These are phyloP conservation scores for Lophius americanus DNA, from an alignment of 2,797 vertebrate genomes.

Conservation along the genomic window DNA sequence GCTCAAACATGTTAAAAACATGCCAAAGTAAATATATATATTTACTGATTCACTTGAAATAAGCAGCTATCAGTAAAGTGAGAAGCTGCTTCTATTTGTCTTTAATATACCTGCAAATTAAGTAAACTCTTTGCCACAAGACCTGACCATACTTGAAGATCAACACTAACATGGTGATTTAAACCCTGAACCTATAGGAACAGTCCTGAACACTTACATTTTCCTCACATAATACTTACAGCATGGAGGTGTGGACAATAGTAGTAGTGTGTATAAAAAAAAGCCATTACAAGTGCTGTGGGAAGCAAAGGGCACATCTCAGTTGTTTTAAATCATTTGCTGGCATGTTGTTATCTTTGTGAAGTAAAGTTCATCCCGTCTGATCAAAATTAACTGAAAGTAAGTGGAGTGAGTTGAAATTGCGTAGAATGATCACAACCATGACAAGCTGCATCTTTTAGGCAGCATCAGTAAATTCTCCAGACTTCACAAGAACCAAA, in stretches of 20 bases:
- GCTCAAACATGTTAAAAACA: slow-evolving; percentile 55
- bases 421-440: slow-evolving; percentile 30
- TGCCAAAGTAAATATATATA: slow-evolving; percentile 30
- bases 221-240: slow-evolving; percentile 34
- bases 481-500: slow-evolving; percentile 23
- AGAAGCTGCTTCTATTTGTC: slow-evolving; percentile 9
- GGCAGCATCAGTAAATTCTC: slow-evolving; percentile 17
- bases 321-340: slow-evolving; percentile 16
- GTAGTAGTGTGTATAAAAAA: slow-evolving; percentile 14
- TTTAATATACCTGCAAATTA: background rate
- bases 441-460: slow-evolving; percentile 43
- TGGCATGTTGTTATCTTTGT: slow-evolving; percentile 12
- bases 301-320: slow-evolving; percentile 23
- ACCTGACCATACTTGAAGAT: slow-evolving; percentile 7
- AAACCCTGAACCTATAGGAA: slow-evolving; percentile 31
- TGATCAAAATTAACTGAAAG: slow-evolving; percentile 16
- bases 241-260: slow-evolving; percentile 30
- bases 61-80: background rate
- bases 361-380: slow-evolving; percentile 18
- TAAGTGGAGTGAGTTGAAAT: slow-evolving; percentile 59
- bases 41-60: slow-evolving; percentile 21
- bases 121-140: slow-evolving; percentile 5
- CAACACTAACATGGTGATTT: slow-evolving; percentile 20
- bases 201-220: slow-evolving; percentile 29
- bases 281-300: slow-evolving; percentile 20